Percentiles rank a stretch among this genome's conserved stretches.
Evolutionary conservation across 1,140 invertebrate species (phyloP).

Genomic region (Drosophila ercepeae): DNA sequence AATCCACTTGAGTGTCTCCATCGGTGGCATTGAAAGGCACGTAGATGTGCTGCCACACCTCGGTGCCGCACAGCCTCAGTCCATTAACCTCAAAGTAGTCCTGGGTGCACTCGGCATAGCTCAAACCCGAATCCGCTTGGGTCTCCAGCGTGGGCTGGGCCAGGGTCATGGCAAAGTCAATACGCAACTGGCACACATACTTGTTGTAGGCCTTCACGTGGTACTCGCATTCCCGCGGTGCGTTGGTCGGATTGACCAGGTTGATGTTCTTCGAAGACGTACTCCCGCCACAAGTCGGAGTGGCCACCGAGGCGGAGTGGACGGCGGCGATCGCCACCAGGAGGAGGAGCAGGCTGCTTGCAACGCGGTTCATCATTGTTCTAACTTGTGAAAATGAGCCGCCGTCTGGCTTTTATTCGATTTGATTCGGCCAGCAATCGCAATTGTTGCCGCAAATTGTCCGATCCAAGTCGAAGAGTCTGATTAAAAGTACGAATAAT

Average conservation of each 20-base stretch:
- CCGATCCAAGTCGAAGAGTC: slow-evolving; percentile 13
- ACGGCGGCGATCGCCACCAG: slow-evolving; percentile 12
- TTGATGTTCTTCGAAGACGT: slow-evolving; percentile 68
- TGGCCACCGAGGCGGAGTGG: slow-evolving; percentile 57
- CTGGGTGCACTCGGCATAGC: slow-evolving; percentile 55
- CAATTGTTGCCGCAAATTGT: slow-evolving; percentile 29
- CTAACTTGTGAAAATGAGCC: slow-evolving; percentile 3
- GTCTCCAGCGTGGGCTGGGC: slow-evolving; percentile 52
- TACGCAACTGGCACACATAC: slow-evolving; percentile 73
- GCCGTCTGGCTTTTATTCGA: slow-evolving; percentile 44
- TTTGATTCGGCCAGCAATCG: not conserved
- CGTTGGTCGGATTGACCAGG: slow-evolving; percentile 54
- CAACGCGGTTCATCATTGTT: slow-evolving; percentile 41
- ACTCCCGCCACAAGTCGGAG: slow-evolving; percentile 56
- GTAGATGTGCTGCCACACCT: slow-evolving; percentile 75
- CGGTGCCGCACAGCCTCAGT: slow-evolving; percentile 60
- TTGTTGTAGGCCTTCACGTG: slow-evolving; percentile 63
- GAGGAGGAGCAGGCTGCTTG: slow-evolving; percentile 23
- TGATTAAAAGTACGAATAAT: not conserved
- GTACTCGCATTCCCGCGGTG: slow-evolving; percentile 64
- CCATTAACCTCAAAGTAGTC: slow-evolving; percentile 67
- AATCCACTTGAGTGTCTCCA: slow-evolving; percentile 47
- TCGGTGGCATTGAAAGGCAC: slow-evolving; percentile 70
- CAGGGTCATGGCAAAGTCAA: slow-evolving; percentile 64
- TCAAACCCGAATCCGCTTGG: slow-evolving; percentile 6